These are phyloP conservation scores for Sebastes paucispinis DNA, from an alignment of 2,797 vertebrate species.

Conservation along the genomic window DNA sequence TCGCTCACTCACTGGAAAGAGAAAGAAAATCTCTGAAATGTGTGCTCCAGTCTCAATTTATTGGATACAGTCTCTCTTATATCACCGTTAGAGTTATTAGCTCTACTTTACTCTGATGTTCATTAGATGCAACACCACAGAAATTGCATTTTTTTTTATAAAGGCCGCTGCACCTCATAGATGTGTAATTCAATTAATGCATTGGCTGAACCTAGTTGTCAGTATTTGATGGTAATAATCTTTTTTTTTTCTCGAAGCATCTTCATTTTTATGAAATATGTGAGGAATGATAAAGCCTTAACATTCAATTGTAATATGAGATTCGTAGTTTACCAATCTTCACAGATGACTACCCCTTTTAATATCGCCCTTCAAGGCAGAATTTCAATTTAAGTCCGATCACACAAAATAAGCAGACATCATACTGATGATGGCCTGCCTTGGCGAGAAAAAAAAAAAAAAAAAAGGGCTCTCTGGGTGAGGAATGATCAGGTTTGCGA, in stretches of 20 bases:
- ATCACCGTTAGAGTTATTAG: slow-evolving; percentile 16
- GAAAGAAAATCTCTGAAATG: slow-evolving; percentile 32
- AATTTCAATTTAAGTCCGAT: slow-evolving; percentile 71
- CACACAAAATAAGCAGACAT: slow-evolving; percentile 64
- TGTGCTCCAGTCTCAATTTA: slow-evolving; percentile 30
- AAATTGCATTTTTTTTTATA: neutral
- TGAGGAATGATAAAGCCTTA: slow-evolving; percentile 21
- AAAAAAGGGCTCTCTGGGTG: slow-evolving; percentile 44
- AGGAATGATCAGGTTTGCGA: slow-evolving; percentile 83
- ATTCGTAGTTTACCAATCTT: slow-evolving; percentile 52
- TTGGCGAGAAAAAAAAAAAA: slow-evolving; percentile 8
- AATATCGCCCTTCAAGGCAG: slow-evolving; percentile 62
- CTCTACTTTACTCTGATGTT: slow-evolving; percentile 2
- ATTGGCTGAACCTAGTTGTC: slow-evolving; percentile 1
- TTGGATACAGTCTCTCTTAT: neutral
- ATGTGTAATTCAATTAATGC: slow-evolving; percentile 19
- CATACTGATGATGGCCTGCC: slow-evolving; percentile 52
- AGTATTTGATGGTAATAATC: neutral
- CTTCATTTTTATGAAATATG: slow-evolving; percentile 25
- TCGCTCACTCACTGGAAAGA: slow-evolving; percentile 48
- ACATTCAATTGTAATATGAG: slow-evolving; percentile 34
- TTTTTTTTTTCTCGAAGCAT: neutral
- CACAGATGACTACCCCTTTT: slow-evolving; percentile 58
- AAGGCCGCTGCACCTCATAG: neutral
- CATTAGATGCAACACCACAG: neutral